Evolutionary conservation across 2,797 vertebrate genomes (phyloP), one percentile per base, ranked within the genome.

Genomic region (Enteromius argenteus): DNA sequence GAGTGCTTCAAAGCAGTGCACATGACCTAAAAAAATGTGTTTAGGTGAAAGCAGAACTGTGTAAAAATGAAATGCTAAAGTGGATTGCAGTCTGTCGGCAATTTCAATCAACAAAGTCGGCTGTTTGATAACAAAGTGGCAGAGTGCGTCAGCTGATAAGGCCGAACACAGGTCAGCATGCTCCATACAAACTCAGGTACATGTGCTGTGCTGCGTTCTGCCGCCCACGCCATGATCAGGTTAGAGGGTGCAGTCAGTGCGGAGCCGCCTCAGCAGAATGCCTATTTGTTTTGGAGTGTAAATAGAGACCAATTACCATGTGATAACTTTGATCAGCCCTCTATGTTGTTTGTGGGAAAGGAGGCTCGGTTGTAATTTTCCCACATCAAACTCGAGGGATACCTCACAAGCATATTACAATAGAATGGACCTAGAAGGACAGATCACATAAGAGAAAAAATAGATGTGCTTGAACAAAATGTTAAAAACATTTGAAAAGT

Each of bases 241-340:
- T 90, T 89, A 86, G 87, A 89, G 82, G 78, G 83, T 51, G 81
- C 87, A 84, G 87, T 86, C 84, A 80, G 73, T 39, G 67, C 5
- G 74, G 80, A 89, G 88, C 89, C 68, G 80, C 84, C 79, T 84
- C 84, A 73, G 85, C 85, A 88, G 85, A 90, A 87, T 80, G 67
- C 84, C 51, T 90, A 86, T 93, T 92, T 93, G 89, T 90, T 85
- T 89, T 88, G 88, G 86, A 89, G 87, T 81, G 87, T 86, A 91
- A 91, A 91, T 86, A 91, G 82, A 86, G 84, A 87, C 72, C 86
- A 86, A 88, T 89, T 89, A 92, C 88, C 86, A 91, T 86, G 87
- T 80, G 23, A 85, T 79, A 88, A 84, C 91, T 92, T 93, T 93
- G 90, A 92, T 92, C 85, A 87, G 46, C 75, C 30, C 39, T 79